Evolutionary conservation across 2,797 vertebrate genomes (phyloP).

Genomic region (Novumbra hubbsi): DNA sequence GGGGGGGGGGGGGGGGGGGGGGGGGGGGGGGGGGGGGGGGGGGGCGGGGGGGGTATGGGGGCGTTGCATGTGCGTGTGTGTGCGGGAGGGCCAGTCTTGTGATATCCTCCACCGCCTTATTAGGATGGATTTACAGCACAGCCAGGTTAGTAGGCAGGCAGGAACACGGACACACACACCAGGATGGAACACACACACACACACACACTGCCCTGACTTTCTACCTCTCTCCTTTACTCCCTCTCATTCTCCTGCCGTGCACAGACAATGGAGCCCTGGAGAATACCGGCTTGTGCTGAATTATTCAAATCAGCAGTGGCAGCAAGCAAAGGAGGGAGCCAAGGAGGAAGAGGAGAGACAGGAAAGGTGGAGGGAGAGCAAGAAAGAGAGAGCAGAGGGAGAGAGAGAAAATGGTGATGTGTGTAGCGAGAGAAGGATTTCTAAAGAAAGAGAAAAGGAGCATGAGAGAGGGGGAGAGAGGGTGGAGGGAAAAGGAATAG

Average conservation of each 20-base stretch:
- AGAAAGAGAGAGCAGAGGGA: constrained; percentile 24
- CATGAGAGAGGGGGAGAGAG: constrained; percentile 40
- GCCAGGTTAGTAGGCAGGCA: constrained; percentile 67
- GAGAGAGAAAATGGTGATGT: constrained; percentile 19
- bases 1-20: constrained; percentile 42
- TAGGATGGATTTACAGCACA: constrained; percentile 77
- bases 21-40: constrained; percentile 22
- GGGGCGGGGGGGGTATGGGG: constrained; percentile 22
- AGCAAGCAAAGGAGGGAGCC: constrained; percentile 71
- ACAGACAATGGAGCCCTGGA: constrained; percentile 78
- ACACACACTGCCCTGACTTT: constrained; percentile 35
- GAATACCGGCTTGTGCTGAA: constrained; percentile 76
- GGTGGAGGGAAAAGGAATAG: constrained; percentile 14
- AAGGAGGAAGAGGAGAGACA: constrained; percentile 55
- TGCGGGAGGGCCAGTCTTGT: constrained; percentile 40
- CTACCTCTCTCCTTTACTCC: constrained; percentile 20
- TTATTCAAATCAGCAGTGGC: constrained; percentile 81
- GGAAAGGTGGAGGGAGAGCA: constrained; percentile 13
- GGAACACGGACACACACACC: constrained; percentile 41
- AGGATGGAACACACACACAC: constrained; percentile 15
- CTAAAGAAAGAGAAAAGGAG: constrained; percentile 6
- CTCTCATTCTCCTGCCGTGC: constrained; percentile 72
- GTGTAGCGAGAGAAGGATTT: background rate
- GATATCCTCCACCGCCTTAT: constrained; percentile 75
- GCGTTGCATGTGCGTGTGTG: constrained; percentile 33